Percentiles rank a stretch among this genome's conserved stretches.
phyloP scores from a whole-genome alignment of 2,113 vertebrate species.

The Sander lucioperca region DNA sequence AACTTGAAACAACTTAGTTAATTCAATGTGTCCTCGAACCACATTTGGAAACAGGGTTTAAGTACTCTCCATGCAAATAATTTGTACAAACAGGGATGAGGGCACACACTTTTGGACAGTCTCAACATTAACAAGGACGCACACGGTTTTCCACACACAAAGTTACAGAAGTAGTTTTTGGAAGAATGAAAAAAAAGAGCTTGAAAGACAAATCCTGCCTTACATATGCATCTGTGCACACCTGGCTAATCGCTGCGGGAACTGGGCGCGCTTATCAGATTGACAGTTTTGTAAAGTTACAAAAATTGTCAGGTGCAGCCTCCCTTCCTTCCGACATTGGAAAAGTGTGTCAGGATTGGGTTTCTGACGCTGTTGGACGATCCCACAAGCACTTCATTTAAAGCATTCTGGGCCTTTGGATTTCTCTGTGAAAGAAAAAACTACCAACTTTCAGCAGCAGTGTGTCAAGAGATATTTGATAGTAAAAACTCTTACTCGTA shows the following conservation, averaged over 20 bases:
- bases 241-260: background rate
- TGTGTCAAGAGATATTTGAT: background rate
- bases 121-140: background rate
- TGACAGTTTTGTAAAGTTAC: background rate
- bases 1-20: background rate
- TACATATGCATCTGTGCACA: background rate
- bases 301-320: too few species aligned
- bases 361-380: background rate
- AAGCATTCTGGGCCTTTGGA: background rate
- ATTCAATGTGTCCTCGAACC: background rate
- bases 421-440: background rate
- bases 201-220: background rate
- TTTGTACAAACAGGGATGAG: background rate
- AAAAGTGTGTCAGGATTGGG: background rate
- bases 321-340: too few species aligned
- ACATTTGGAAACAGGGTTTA: background rate
- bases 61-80: background rate
- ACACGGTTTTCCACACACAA: background rate
- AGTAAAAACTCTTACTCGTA: background rate
- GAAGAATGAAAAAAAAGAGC: background rate
- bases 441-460: background rate
- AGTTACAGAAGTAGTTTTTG: background rate
- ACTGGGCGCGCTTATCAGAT: background rate
- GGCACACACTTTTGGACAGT: background rate
- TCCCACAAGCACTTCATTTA: slow-evolving; percentile 1